Evolutionary conservation across 2,888 invertebrate species (phyloP).

Genomic region (Pomacea canaliculata): DNA sequence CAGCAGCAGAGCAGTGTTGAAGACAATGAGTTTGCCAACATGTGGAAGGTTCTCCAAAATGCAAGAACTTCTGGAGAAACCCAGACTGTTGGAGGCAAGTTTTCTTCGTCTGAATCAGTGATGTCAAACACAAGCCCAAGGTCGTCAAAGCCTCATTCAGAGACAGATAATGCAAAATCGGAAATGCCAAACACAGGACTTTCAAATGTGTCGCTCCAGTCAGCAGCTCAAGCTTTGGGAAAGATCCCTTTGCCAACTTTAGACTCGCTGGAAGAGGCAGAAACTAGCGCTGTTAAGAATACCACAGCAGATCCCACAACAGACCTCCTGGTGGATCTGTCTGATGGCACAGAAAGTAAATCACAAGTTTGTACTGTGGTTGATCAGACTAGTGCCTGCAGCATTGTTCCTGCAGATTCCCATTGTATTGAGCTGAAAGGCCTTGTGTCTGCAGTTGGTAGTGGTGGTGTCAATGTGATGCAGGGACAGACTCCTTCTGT

Average conservation of each 20-base stretch:
- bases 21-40: conserved; percentile 53
- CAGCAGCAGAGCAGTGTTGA: no score
- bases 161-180: no score
- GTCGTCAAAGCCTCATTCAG: no score
- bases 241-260: conserved; percentile 38
- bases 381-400: no score
- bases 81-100: background rate
- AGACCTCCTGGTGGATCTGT: conserved; percentile 14
- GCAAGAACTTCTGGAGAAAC: background rate
- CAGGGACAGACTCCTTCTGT: conserved; percentile 7
- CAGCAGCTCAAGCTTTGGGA: conserved; percentile 48
- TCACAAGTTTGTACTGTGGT: background rate
- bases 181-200: no score
- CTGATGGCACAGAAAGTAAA: background rate
- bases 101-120: background rate
- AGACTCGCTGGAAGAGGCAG: conserved; percentile 6
- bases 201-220: conserved; percentile 34
- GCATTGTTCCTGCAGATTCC: no score
- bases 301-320: background rate
- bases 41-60: conserved; percentile 57
- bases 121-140: no score
- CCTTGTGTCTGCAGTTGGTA: no score
- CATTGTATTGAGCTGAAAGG: no score
- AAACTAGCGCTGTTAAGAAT: background rate
- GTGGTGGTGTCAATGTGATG: no score